These are phyloP conservation scores for Dusona sp. DNA, from an alignment of 2,888 invertebrate genomes.

Conservation along the genomic window DNA sequence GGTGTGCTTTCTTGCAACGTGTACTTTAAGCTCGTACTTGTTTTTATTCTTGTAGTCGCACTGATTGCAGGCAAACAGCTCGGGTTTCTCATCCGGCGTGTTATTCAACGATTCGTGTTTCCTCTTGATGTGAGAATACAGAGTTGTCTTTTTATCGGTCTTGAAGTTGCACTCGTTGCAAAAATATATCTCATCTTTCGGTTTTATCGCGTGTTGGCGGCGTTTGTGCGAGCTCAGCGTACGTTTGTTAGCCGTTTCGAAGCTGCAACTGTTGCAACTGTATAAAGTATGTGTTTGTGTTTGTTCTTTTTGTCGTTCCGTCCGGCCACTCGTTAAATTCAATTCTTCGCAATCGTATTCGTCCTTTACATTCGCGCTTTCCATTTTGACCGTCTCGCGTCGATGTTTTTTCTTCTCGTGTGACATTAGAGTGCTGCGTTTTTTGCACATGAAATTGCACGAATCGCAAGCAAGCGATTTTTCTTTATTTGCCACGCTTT, in stretches of 20 bases:
- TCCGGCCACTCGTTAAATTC: not conserved
- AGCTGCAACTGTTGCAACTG: slow-evolving; percentile 79
- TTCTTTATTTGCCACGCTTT: not conserved
- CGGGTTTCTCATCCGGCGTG: slow-evolving; percentile 61
- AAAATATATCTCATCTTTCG: slow-evolving; percentile 70
- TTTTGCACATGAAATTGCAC: slow-evolving; percentile 74
- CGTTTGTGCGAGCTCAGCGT: slow-evolving; percentile 80
- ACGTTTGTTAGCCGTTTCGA: slow-evolving; percentile 78
- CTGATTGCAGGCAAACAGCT: slow-evolving; percentile 75
- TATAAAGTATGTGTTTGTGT: not conserved
- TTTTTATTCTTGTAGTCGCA: slow-evolving; percentile 79
- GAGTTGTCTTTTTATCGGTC: slow-evolving; percentile 78
- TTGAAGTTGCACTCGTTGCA: slow-evolving; percentile 81
- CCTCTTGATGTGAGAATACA: slow-evolving; percentile 81
- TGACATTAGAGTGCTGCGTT: slow-evolving; percentile 69
- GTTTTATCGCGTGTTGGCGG: slow-evolving; percentile 73
- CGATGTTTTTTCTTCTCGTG: slow-evolving; percentile 70
- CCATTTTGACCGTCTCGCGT: not conserved
- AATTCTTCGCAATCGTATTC: not conserved
- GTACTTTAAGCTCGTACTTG: slow-evolving; percentile 79
- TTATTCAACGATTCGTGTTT: slow-evolving; percentile 75
- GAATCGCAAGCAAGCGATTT: slow-evolving; percentile 66
- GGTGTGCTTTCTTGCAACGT: slow-evolving; percentile 75
- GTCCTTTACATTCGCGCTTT: not conserved
- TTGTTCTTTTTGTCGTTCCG: not conserved